Percentiles rank a stretch among this genome's conserved stretches.
phyloP scores from a whole-genome alignment of 2,888 invertebrate species.

The Petrolisthes manimaculis region DNA sequence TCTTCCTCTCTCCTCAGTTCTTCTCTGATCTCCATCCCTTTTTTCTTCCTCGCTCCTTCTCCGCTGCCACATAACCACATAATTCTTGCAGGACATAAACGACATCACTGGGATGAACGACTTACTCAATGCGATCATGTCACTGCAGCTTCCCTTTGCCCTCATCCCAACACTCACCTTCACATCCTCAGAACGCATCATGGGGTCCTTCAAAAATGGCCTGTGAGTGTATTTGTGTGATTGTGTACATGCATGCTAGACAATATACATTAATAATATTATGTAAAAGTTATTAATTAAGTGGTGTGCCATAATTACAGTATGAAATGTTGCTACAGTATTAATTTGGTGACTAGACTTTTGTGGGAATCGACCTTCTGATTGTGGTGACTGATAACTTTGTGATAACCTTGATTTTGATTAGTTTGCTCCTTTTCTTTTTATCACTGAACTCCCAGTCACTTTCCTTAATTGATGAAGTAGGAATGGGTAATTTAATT shows the following conservation, averaged over 20 bases:
- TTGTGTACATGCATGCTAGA: background rate
- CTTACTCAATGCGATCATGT: slow-evolving; percentile 87
- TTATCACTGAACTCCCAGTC: too few relatives aligned
- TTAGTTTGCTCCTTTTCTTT: too few relatives aligned
- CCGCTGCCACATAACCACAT: background rate
- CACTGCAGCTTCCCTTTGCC: slow-evolving; percentile 88
- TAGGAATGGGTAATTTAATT: too few relatives aligned
- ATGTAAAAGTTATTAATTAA: too few relatives aligned
- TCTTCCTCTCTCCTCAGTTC: background rate
- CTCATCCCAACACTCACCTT: slow-evolving; percentile 88
- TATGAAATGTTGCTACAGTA: too few relatives aligned
- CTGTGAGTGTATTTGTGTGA: slow-evolving; percentile 73
- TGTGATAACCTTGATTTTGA: too few relatives aligned
- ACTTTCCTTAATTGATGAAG: too few relatives aligned
- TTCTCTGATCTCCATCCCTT: background rate
- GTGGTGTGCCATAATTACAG: too few relatives aligned
- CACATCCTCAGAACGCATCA: slow-evolving; percentile 82
- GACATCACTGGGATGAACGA: slow-evolving; percentile 87
- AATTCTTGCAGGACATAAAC: slow-evolving; percentile 74
- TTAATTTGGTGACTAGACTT: too few relatives aligned
- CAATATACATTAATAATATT: too few relatives aligned
- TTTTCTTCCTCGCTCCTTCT: background rate
- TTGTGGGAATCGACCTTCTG: too few relatives aligned
- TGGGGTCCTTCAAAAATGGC: slow-evolving; percentile 88
- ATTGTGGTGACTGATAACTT: too few relatives aligned